Conservation (phyloP, 2,888 invertebrate genomes). For the Aromia moschata region DNA sequence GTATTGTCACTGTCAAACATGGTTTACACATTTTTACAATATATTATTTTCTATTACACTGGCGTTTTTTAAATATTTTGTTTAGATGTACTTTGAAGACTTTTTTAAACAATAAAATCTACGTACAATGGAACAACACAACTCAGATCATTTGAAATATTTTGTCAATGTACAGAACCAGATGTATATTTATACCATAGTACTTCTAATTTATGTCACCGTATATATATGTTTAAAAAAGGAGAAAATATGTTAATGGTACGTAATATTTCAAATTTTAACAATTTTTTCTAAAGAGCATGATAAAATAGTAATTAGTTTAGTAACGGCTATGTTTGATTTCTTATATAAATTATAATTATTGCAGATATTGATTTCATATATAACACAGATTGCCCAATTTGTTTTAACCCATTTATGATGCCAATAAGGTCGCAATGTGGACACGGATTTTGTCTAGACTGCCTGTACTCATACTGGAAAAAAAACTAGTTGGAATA, state of each 20-base stretch:
- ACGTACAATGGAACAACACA: too few relatives aligned
- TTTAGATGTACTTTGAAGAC: too few relatives aligned
- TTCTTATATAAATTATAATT: conserved; percentile 6
- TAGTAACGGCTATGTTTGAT: too few relatives aligned
- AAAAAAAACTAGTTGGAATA: conserved; percentile 33
- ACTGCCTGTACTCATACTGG: conserved; percentile 44
- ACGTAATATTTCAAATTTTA: not conserved
- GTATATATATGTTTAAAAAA: not conserved
- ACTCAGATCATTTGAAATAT: conserved; percentile 3
- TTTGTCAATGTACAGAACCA: not conserved
- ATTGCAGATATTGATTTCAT: conserved; percentile 35
- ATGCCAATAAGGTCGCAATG: conserved; percentile 44
- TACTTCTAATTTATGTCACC: not conserved
- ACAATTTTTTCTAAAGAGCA: too few relatives aligned
- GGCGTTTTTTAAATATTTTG: conserved; percentile 1
- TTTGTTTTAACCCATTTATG: conserved; percentile 45
- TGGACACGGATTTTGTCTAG: conserved; percentile 49
- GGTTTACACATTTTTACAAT: not conserved
- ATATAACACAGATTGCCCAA: conserved; percentile 51
- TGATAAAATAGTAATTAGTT: too few relatives aligned
- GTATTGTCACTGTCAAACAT: not conserved
- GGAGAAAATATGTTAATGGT: conserved; percentile 4
- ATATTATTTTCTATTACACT: not conserved
- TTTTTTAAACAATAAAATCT: too few relatives aligned
- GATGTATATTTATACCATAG: not conserved